A percentile compares a stretch with the other conserved stretches of the same genome.
Evolutionary conservation across 2,888 invertebrate species (phyloP).

Genomic region (Orthosia gracilis): DNA sequence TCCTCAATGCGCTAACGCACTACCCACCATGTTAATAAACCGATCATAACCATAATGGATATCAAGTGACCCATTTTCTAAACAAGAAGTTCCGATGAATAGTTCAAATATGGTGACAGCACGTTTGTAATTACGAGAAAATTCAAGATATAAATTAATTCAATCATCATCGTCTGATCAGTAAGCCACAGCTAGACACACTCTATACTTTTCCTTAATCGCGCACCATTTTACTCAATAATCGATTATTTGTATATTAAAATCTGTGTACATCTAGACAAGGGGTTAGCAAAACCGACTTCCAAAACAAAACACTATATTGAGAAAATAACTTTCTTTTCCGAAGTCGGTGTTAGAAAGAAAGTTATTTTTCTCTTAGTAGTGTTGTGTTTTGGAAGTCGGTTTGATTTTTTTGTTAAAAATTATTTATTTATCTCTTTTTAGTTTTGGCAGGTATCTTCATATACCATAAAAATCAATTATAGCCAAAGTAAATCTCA

Average conservation of each 20-base stretch:
- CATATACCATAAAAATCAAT: too few relatives aligned
- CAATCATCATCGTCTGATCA: neutral
- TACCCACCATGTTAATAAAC: neutral
- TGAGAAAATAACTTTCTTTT: too few relatives aligned
- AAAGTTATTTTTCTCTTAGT: too few relatives aligned
- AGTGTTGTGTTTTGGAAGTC: too few relatives aligned
- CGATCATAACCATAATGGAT: constrained; percentile 2
- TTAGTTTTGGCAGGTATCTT: too few relatives aligned
- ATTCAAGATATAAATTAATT: neutral
- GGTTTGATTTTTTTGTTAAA: too few relatives aligned
- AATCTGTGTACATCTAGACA: neutral
- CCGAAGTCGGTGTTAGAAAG: too few relatives aligned
- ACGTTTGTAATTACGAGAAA: neutral
- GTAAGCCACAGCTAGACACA: neutral
- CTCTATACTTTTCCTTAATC: neutral
- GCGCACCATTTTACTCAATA: neutral
- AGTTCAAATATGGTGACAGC: neutral
- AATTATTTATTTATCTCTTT: too few relatives aligned
- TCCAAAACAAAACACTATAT: too few relatives aligned
- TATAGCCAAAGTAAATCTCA: too few relatives aligned
- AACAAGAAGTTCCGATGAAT: neutral
- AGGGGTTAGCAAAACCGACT: neutral
- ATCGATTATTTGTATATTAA: neutral
- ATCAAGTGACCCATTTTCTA: constrained; percentile 11
- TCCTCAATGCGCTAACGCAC: constrained; percentile 41